Conservation (phyloP, 2,113 vertebrate species). For the Leptobrachium ailaonicum region DNA sequence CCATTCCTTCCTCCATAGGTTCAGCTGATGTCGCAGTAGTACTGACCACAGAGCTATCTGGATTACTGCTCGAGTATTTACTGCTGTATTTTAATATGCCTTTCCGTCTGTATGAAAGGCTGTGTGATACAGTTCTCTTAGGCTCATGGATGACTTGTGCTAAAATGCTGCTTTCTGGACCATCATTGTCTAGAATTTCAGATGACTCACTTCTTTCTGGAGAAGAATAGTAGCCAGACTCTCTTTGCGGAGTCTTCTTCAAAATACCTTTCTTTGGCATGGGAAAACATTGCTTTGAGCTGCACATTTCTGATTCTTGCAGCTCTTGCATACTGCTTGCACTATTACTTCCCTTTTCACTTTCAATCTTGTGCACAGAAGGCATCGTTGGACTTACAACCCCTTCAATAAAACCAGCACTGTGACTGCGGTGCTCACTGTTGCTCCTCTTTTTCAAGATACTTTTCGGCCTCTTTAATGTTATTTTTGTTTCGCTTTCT, state of each 20-base stretch:
- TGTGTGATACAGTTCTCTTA: conserved; percentile 63
- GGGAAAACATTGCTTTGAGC: conserved; percentile 73
- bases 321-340: conserved; percentile 64
- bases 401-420: conserved; percentile 76
- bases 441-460: conserved; percentile 91
- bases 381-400: conserved; percentile 64
- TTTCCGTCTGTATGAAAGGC: conserved; percentile 78
- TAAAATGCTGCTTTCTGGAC: conserved; percentile 51
- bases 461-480: conserved; percentile 90
- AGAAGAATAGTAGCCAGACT: conserved; percentile 97
- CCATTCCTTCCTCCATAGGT: conserved; percentile 68
- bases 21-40: conserved; percentile 65
- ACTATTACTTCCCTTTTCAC: conserved; percentile 64
- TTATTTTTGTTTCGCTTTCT: conserved; percentile 73
- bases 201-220: conserved; percentile 94
- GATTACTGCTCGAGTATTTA: conserved; percentile 78
- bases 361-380: conserved; percentile 69
- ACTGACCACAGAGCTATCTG: conserved; percentile 60
- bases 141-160: conserved; percentile 63
- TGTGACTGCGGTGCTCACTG: conserved; percentile 83
- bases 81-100: conserved; percentile 94
- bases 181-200: conserved; percentile 77
- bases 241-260: conserved; percentile 91
- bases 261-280: conserved; percentile 96
- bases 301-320: conserved; percentile 64